Conservation (phyloP, 2,113 vertebrate species). For the Amazona vittata region DNA sequence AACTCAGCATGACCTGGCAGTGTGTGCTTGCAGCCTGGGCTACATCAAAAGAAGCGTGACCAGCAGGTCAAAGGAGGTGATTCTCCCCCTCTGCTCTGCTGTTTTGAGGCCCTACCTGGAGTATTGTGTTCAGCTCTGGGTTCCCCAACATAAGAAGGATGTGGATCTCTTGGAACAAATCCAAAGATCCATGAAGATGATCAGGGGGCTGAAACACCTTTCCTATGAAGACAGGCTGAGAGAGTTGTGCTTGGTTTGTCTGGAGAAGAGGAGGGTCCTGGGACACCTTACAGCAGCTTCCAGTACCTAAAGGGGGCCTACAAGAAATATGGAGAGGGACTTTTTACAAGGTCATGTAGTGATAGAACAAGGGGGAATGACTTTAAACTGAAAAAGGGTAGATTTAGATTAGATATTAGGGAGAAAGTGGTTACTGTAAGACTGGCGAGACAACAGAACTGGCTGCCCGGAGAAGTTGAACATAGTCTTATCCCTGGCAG, state of each 20-base stretch:
- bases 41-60: not conserved
- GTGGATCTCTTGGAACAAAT: not conserved
- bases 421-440: not conserved
- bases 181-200: not conserved
- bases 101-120: not conserved
- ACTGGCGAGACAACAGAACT: not conserved
- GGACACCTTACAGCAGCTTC: not conserved
- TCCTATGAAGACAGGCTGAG: not conserved
- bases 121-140: not conserved
- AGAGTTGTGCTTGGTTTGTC: not conserved
- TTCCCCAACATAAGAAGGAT: not conserved
- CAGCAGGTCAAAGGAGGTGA: not conserved
- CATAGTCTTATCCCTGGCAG: not conserved
- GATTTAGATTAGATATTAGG: not conserved
- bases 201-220: not conserved
- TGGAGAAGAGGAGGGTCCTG: not conserved
- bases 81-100: not conserved
- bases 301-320: not conserved
- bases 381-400: not conserved
- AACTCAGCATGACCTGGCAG: not conserved
- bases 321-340: not conserved
- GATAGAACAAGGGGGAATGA: not conserved
- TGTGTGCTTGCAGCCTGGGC: not conserved
- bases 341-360: not conserved
- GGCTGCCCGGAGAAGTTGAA: not conserved